phyloP scores from a whole-genome alignment of 2,113 vertebrate genomes.

The Halcyon senegalensis region DNA sequence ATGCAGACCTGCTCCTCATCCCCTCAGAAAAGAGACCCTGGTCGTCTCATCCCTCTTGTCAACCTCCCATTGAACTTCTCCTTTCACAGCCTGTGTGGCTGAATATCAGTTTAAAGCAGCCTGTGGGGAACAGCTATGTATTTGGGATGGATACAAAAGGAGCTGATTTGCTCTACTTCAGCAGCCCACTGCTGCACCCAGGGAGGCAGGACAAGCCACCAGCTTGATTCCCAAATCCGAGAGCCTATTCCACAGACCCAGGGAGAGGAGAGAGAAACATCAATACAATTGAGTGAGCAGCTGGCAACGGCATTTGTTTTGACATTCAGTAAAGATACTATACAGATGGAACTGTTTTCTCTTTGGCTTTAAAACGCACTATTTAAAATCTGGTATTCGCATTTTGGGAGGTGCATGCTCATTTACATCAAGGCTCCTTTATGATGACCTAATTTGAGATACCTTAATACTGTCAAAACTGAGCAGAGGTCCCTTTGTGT shows the following conservation, averaged over 20 bases:
- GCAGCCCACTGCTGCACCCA: not conserved
- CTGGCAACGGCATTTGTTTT: not conserved
- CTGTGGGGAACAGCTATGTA: not conserved
- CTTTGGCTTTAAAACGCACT: not conserved
- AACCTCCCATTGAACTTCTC: not conserved
- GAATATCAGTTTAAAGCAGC: not conserved
- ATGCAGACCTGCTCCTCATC: not conserved
- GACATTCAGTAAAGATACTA: not conserved
- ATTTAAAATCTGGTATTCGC: not conserved
- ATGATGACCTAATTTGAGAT: constrained; percentile 9
- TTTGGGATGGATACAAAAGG: not conserved
- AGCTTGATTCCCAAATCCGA: not conserved
- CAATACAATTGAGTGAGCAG: not conserved
- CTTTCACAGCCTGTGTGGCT: not conserved
- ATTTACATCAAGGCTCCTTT: not conserved
- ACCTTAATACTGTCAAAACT: not conserved
- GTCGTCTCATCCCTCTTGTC: not conserved
- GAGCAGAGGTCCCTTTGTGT: not conserved
- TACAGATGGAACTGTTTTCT: not conserved
- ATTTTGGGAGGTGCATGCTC: not conserved
- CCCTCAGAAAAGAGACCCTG: not conserved
- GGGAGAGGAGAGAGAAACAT: not conserved
- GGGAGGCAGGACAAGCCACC: not conserved
- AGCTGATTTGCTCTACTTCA: not conserved
- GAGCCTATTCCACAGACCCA: not conserved